Evolutionary conservation across 1,140 invertebrate genomes (phyloP), one percentile per base, ranked within the genome.

Genomic region (Leptestheria dahalacensis): DNA sequence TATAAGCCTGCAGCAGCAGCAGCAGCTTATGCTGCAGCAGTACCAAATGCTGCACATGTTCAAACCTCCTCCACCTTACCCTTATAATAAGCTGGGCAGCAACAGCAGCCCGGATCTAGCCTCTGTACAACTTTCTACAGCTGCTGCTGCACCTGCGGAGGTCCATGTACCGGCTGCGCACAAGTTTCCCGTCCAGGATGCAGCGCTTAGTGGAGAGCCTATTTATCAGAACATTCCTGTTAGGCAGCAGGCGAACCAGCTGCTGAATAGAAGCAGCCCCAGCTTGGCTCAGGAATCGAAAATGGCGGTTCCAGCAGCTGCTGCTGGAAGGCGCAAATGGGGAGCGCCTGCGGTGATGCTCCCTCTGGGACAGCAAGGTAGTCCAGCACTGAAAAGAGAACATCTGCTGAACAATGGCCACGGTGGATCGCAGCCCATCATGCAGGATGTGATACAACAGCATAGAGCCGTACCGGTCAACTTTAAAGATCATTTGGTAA

Each of bases 101-200:
- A 83, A 82, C 63, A 87, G 85, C 6, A 89, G 85, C 0, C 88
- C 87, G 1, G 86, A 90, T 72, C 70, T 90, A 55, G 86, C 86
- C 25, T 67, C 66, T 6, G 61, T 25, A 12, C 26, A n/a, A 29
- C 24, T 24, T 12, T 29, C 28, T 29, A 20, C 26, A 29, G 26
- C 26, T 15, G 9, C 48, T 3, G 11, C 61, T 41, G 33, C 29
- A 53, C 21, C 18, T 24, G 15, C 53, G 9, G 57, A n/a, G 26
- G 28, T 23, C 50, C 50, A 52, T 23, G 25, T 52, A 23, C 48
- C 62, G 55, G 33, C 26, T 63, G 24, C 60, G 60, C 47, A 41
- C 6, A 41, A 41, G 9, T 46, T 20, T 33, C 25, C 23, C 50
- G n/a, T 28, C 24, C 48, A 23, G 1, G 24, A 23, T 28, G 25